Conservation (phyloP, 2,797 vertebrate genomes). For the Spea hammondii region DNA sequence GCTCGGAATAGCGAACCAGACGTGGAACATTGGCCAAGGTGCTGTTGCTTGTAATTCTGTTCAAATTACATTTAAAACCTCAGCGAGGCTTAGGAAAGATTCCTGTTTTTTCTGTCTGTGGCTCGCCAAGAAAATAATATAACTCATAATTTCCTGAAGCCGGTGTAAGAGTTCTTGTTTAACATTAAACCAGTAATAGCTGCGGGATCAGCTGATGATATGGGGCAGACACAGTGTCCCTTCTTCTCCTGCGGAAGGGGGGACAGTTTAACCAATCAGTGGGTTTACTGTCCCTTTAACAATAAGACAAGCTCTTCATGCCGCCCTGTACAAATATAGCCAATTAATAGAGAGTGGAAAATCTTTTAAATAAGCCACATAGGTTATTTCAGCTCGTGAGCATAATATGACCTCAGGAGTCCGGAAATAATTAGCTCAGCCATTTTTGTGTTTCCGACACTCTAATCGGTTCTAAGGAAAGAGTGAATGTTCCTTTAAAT, state of each 20-base stretch:
- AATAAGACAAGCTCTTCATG: too few relatives aligned
- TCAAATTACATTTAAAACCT: conserved; percentile 36
- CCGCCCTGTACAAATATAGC: too few relatives aligned
- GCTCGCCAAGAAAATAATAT: conserved; percentile 32
- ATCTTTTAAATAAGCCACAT: too few relatives aligned
- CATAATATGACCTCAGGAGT: too few relatives aligned
- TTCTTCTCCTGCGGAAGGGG: too few relatives aligned
- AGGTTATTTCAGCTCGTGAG: too few relatives aligned
- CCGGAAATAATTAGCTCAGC: too few relatives aligned
- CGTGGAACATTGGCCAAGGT: conserved; percentile 22
- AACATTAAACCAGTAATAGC: background rate
- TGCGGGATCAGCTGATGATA: background rate
- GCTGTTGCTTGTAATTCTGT: conserved; percentile 19
- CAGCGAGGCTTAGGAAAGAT: conserved; percentile 23
- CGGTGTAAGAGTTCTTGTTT: background rate
- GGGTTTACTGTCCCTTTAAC: too few relatives aligned
- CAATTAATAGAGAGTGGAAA: too few relatives aligned
- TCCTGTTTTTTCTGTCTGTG: conserved; percentile 35
- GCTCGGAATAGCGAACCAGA: conserved; percentile 34
- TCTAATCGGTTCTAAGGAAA: background rate
- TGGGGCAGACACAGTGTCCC: too few relatives aligned
- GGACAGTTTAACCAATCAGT: too few relatives aligned
- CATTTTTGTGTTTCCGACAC: too few relatives aligned
- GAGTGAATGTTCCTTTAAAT: conserved; percentile 22
- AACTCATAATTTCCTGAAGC: conserved; percentile 46